These are phyloP conservation scores for Gasterosteus aculeatus DNA, from an alignment of 2,113 vertebrate genomes.

Conservation along the genomic window DNA sequence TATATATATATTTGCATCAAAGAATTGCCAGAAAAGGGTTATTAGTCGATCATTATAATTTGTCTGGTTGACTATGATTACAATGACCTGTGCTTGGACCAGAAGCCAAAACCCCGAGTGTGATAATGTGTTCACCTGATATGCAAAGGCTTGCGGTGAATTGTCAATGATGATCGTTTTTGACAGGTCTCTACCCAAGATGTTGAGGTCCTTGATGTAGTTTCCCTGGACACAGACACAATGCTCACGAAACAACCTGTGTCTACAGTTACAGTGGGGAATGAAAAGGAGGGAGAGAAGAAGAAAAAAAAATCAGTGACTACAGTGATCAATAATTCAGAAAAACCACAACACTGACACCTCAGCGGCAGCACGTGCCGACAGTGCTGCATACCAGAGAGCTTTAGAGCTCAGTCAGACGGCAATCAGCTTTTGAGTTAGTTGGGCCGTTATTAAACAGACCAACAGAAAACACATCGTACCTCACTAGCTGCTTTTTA, in stretches of 20 bases:
- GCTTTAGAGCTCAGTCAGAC: constrained; percentile 5
- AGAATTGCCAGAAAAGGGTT: not conserved
- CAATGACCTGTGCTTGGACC: not conserved
- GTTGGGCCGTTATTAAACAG: not conserved
- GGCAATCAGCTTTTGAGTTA: not conserved
- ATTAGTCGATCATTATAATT: not conserved
- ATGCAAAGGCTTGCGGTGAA: constrained; percentile 99
- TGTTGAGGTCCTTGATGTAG: constrained; percentile 99
- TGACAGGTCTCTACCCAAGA: constrained; percentile 97
- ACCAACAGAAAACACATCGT: constrained; percentile 45
- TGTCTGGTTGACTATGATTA: not conserved
- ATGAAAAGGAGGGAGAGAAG: constrained; percentile 17
- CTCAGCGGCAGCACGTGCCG: constrained; percentile 9
- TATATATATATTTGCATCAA: not conserved
- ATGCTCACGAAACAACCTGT: constrained; percentile 98
- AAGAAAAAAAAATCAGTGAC: constrained; percentile 33
- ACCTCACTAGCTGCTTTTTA: constrained; percentile 99
- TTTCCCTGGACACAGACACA: constrained; percentile 99
- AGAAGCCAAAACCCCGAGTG: not conserved
- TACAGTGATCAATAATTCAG: constrained; percentile 67
- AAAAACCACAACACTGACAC: constrained; percentile 67
- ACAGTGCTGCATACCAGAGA: not conserved
- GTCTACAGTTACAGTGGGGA: constrained; percentile 78
- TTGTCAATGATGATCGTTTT: constrained; percentile 99
- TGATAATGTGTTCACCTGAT: constrained; percentile 86